A percentile compares a stretch with the other conserved stretches of the same genome.
Conservation (phyloP, 2,113 vertebrate genomes). For the Noturus placidus region DNA sequence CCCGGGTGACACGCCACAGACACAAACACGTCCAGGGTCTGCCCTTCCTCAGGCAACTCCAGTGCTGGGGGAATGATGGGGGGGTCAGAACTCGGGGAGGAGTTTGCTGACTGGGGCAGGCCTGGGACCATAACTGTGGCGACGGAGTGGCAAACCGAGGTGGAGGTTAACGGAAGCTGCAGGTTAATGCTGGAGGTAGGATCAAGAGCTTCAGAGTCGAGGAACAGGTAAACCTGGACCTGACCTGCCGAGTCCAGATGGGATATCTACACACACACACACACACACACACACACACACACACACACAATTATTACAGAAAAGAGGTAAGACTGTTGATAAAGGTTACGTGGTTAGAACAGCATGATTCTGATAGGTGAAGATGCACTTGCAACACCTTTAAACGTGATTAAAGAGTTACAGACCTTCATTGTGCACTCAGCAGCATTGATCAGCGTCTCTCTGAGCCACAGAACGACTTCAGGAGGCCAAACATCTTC, state of each 20-base stretch:
- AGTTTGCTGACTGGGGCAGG: constrained; percentile 48
- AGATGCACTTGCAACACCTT: neutral
- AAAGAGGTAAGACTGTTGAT: neutral
- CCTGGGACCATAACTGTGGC: too few species aligned
- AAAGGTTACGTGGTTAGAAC: neutral
- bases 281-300: neutral
- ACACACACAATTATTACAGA: too few species aligned
- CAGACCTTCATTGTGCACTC: constrained; percentile 87
- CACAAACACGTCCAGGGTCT: constrained; percentile 87
- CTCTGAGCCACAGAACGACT: constrained; percentile 81
- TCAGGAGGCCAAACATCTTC: constrained; percentile 84
- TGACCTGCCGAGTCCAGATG: constrained; percentile 74
- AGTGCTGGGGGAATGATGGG: constrained; percentile 72
- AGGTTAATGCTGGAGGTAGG: constrained; percentile 79
- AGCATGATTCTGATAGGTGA: neutral
- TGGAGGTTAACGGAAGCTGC: constrained; percentile 73
- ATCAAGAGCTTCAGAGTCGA: constrained; percentile 71
- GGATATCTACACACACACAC: constrained; percentile 72
- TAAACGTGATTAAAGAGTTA: neutral
- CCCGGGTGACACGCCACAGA: constrained; percentile 89
- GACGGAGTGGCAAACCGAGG: neutral
- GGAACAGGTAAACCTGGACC: constrained; percentile 81
- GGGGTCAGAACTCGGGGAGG: neutral
- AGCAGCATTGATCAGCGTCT: constrained; percentile 73
- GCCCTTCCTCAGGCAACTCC: constrained; percentile 76